A percentile compares a stretch with the other conserved stretches of the same genome.
Conservation (phyloP, 2,888 invertebrate genomes). For the Asteroscopus sphinx region DNA sequence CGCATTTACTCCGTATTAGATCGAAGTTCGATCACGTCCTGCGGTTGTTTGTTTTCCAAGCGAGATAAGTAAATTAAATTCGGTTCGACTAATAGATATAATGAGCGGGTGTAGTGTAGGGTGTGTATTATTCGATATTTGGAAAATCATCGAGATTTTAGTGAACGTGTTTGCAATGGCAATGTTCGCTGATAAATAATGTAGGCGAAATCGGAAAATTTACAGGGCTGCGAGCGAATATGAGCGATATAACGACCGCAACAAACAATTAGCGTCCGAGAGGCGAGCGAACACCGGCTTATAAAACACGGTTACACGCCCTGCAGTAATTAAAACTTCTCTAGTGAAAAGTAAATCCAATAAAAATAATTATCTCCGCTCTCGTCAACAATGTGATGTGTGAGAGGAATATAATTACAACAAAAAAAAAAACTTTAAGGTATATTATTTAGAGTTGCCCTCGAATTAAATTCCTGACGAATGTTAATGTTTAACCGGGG, state of each 20-base stretch:
- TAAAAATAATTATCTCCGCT: conserved; percentile 80
- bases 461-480: conserved; percentile 86
- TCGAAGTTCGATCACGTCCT: conserved; percentile 76
- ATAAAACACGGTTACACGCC: conserved; percentile 71
- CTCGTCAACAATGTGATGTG: conserved; percentile 73
- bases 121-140: conserved; percentile 41
- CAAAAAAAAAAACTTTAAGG: conserved; percentile 76
- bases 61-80: conserved; percentile 73
- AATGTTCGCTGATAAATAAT: conserved; percentile 70
- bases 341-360: conserved; percentile 82
- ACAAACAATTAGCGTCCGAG: conserved; percentile 78
- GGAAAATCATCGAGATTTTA: conserved; percentile 50
- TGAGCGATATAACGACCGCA: conserved; percentile 78
- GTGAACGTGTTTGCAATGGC: conserved; percentile 52
- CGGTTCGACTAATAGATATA: conserved; percentile 60
- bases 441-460: conserved; percentile 77
- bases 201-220: conserved; percentile 70
- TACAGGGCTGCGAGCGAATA: conserved; percentile 67
- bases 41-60: conserved; percentile 63
- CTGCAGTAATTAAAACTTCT: conserved; percentile 82
- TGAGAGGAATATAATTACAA: conserved; percentile 75
- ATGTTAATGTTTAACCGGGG: conserved; percentile 87
- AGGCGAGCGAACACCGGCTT: conserved; percentile 60
- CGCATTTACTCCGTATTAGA: conserved; percentile 68
- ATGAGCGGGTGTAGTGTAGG: conserved; percentile 41